Base-by-base conservation (phyloP, 2,797 vertebrate genomes). In the Sparidentex hasta region DNA sequence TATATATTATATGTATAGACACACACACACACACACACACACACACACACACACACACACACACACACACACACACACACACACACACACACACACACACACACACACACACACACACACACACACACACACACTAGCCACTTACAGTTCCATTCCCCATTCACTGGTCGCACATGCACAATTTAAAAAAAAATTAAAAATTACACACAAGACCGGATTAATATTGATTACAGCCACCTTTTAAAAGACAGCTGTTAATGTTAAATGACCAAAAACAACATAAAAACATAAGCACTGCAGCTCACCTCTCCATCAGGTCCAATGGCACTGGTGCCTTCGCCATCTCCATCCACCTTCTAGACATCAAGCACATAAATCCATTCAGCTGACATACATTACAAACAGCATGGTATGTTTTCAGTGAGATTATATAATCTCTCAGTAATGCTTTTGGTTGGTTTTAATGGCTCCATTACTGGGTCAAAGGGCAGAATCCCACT, bases 281-380 rank as follows among this genome's bases (percentile, higher is more conserved):
- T 1, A 21, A 48, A 2, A 43, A 62, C 3, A 3, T 14, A 25
- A 59, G 14, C 0, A 59, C 5, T 29, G 63, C 86, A 1, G 44
- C 87, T 91, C 93, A 99, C 98, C 96, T 99, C 98, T 94, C 98
- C 98, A 90, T 99, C 98, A 7, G 98, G 98, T 85, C 98, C 98
- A 77, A 97, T 96, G 57, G 96, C 94, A 48, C 95, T 96, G 85
- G 97, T 95, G 69, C 96, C 97, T 92, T 99, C 98, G 1, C 94
- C 94, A 57, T 96, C 97, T 90, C 97, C 97, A 85, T 98, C 97
- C 65, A 96, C 93, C 92, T 97, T 99, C 98, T 98, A 86, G 7
- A 94, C 17, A 81, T 78, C 25, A 87, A 54, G 80, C 54, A 87
- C 46, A 87, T 2, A 59, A 74, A 65, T 2, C 4, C 11, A 61